Base-by-base conservation (phyloP, 2,888 invertebrate species). In the Aplocera efformata region DNA sequence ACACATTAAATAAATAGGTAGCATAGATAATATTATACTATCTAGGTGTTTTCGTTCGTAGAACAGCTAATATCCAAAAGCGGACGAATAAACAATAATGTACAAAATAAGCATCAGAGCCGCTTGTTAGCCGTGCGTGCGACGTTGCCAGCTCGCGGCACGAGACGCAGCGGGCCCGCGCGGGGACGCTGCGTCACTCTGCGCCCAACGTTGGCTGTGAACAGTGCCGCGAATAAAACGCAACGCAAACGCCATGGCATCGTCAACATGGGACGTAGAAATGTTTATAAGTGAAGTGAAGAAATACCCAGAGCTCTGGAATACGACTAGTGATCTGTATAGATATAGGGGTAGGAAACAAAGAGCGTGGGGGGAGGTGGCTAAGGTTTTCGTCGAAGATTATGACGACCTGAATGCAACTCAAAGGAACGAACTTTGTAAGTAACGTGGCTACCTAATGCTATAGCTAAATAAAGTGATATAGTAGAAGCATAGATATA, bases 271-370 rank as follows among this genome's bases (percentile, higher is more conserved):
- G 33, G 47, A 50, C 33, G 39, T 52, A 0, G 80, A 81, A 46
- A 48, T 53, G 35, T 82, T 84, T 50, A 81, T 83, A 39, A 60
- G 60, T 50, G 81, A 81, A 72, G 71, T 84, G 53, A 63, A 73
- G 58, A 80, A 75, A 37, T 61, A 68, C 28, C 78, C 76, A 6
- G 72, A 67, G 43, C 58, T 83, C 48, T 84, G 83, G 83, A 67
- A 80, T 46, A 39, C 67, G 17, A 66, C 64, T 30, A 55, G 63
- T 48, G 74, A 76, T 34, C 72, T 72, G 10, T 58, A 68, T 43
- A 62, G 72, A 30, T 58, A 58, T 37, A 69, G 64, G 44, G 50
- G 35, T 27, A 65, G 60, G 25, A 79, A 79, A 31, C 64, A 68
- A 25, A 50, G 57, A 7, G 83, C 83, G 3, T 83, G 83, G 84